A percentile compares a stretch with the other conserved stretches of the same genome.
Evolutionary conservation across 1,140 invertebrate genomes (phyloP).

Genomic region (Pinna nobilis): DNA sequence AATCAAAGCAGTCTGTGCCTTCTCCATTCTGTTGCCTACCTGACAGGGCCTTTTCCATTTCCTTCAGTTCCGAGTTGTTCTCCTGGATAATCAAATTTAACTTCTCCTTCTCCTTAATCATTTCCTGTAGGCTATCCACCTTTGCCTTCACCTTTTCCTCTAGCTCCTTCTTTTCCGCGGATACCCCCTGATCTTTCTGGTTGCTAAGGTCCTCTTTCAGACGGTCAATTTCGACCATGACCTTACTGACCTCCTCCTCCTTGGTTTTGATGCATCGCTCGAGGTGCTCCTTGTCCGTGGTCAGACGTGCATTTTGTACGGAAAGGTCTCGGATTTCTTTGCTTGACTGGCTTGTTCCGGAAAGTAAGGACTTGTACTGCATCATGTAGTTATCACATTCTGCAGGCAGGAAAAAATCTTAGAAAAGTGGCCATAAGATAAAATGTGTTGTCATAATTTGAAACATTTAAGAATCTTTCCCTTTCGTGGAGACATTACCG

Average conservation of each 20-base stretch:
- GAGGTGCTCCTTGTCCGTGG: conserved; percentile 1
- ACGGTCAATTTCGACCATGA: neutral
- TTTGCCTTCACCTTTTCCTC: conserved; percentile 14
- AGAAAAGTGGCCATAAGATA: neutral
- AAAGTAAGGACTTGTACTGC: conserved; percentile 4
- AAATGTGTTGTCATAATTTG: neutral
- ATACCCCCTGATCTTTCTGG: neutral
- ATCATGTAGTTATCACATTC: conserved; percentile 19
- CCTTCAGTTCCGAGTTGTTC: conserved; percentile 40
- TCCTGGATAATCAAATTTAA: conserved; percentile 26
- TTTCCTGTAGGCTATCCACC: conserved; percentile 26
- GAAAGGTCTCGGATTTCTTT: conserved; percentile 5
- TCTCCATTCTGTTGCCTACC: too few species aligned
- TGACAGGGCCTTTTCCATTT: conserved; percentile 33
- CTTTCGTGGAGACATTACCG: too few species aligned
- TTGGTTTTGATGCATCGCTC: neutral
- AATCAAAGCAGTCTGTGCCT: too few species aligned
- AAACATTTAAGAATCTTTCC: too few species aligned
- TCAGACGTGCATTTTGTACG: neutral
- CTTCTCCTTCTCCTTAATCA: conserved; percentile 32
- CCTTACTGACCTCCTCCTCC: conserved; percentile 1
- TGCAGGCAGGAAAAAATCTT: neutral
- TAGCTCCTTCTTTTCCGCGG: neutral
- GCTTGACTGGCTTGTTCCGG: neutral
- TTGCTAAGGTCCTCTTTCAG: neutral